Base-by-base conservation (phyloP, 2,888 invertebrate genomes). In the Drosophila melanosoma region DNA sequence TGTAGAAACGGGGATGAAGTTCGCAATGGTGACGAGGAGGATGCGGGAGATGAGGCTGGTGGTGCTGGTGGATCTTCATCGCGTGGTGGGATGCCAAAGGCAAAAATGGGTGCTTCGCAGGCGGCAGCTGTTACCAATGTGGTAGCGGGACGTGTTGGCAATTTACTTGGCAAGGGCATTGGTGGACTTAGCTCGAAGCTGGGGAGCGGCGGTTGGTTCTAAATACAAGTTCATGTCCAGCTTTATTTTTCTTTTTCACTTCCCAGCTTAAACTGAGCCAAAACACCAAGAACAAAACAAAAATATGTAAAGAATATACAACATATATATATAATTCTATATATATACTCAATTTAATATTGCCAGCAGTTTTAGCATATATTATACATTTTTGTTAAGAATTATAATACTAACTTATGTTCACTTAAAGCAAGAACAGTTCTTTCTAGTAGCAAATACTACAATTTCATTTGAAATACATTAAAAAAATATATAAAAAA, bases 101-200 rank as follows among this genome's bases (percentile, higher is more conserved):
- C 91, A 52, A 93, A 93, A 82, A 87, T 88, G 23, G 91, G 90
- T 63, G 91, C 91, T 38, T 91, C 93, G 65, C 90, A 91, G 79
- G 90, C 93, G 63, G 91, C 93, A 48, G 92, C 91, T 48, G 91
- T 91, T 20, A 91, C 91, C 66, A 91, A 91, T 65, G 91, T 91
- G 59, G 92, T 97, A 79, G 97, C 97, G 78, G 98, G 97, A 64
- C 95, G 97, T 94, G 96, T 98, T 90, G 97, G 97, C 87, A 97
- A 97, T 94, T 96, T 98, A 93, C 96, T 98, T 89, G 98, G 98
- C 61, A 97, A 97, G 92, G 97, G 98, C 82, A 96, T 98, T 89
- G 98, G 98, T 81, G 97, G 98, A 91, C 95, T 98, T 90, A 97
- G 97, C 91, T 97, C 97, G 88, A 97, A 97, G 94, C 95, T 98